A percentile compares a stretch with the other conserved stretches of the same genome.
These are phyloP conservation scores for Cebuella pygmaea DNA, from an alignment of 2,797 vertebrate species.

Conservation along the genomic window DNA sequence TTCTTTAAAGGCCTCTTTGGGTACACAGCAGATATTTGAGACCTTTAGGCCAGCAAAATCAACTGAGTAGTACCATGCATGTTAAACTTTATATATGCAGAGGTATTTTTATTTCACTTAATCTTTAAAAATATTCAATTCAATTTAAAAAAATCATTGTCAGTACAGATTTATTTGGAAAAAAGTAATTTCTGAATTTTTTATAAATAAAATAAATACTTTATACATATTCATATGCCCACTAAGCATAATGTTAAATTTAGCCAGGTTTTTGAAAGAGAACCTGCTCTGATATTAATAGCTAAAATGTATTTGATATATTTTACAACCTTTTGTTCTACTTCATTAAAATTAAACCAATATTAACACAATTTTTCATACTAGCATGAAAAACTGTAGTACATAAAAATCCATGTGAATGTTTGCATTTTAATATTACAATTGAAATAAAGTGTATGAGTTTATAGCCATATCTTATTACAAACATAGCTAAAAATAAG, in stretches of 20 bases:
- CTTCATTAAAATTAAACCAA: constrained; percentile 78
- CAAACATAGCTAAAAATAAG: constrained; percentile 68
- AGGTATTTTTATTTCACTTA: background rate
- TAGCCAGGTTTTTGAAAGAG: background rate
- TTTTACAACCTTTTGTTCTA: constrained; percentile 75
- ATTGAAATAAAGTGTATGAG: constrained; percentile 58
- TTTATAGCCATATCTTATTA: constrained; percentile 59
- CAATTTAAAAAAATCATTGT: background rate
- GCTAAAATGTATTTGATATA: constrained; percentile 65
- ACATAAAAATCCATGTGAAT: constrained; percentile 71
- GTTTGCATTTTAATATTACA: constrained; percentile 73
- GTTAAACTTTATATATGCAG: background rate
- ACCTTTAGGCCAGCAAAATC: background rate
- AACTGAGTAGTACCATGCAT: background rate
- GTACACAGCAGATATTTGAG: background rate
- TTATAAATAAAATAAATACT: background rate
- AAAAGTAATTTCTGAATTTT: constrained; percentile 2
- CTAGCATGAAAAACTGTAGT: constrained; percentile 58
- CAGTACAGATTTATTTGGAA: background rate
- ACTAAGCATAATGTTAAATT: constrained; percentile 32
- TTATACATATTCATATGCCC: background rate
- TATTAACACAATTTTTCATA: constrained; percentile 70
- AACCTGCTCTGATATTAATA: constrained; percentile 73
- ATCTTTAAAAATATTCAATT: background rate
- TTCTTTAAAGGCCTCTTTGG: background rate